phyloP scores from a whole-genome alignment of 2,797 vertebrate species.

The Tiaroga cobitis region DNA sequence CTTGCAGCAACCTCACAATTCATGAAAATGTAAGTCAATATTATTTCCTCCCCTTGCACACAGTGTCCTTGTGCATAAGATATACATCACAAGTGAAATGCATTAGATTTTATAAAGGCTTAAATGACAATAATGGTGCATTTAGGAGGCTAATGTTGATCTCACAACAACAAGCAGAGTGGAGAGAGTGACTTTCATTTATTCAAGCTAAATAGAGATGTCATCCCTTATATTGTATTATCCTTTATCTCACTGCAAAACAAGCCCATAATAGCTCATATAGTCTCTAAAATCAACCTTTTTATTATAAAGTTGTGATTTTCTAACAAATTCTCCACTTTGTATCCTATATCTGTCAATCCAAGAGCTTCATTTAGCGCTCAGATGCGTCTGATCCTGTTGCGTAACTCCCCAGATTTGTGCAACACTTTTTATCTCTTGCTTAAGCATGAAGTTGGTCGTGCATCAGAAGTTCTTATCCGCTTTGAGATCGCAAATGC shows the following conservation, averaged over 20 bases:
- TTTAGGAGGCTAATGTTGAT: conserved; percentile 1
- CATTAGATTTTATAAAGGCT: neutral
- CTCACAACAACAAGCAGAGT: neutral
- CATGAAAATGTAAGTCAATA: conserved; percentile 64
- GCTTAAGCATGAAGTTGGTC: neutral
- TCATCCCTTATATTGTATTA: neutral
- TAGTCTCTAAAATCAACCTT: neutral
- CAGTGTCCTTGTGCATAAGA: conserved; percentile 62
- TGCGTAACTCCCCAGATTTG: neutral
- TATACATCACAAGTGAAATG: conserved; percentile 53
- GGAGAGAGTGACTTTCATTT: neutral
- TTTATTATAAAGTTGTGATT: neutral
- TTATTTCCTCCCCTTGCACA: conserved; percentile 64
- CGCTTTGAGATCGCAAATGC: neutral
- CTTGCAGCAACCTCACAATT: conserved; percentile 65
- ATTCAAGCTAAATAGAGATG: neutral
- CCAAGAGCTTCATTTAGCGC: neutral
- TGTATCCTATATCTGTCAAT: neutral
- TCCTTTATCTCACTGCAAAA: neutral
- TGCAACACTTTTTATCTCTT: neutral
- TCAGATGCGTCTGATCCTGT: neutral
- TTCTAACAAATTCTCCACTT: neutral
- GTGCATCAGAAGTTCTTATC: neutral
- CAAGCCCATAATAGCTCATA: neutral
- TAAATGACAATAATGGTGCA: neutral